Evolutionary conservation across 2,113 vertebrate species (phyloP), one percentile per base, ranked within the genome.

Genomic region (Macrotis lagotis): DNA sequence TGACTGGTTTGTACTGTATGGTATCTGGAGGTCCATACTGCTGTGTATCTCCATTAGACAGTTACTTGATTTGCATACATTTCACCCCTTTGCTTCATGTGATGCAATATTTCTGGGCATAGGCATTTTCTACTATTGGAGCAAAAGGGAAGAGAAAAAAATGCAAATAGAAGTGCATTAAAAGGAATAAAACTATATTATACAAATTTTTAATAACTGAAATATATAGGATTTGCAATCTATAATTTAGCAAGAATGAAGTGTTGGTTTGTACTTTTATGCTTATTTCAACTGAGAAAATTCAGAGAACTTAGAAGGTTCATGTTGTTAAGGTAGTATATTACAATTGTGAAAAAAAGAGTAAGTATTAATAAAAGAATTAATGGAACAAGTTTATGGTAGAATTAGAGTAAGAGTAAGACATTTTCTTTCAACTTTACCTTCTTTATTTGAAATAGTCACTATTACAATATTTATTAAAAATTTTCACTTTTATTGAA

Each of bases 71-170:
- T n/a, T 51, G 8, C 51, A 47, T 28, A 48, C 3, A 16, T 93
- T 74, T 97, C 55, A 74, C 74, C 74, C 49, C n/a, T 90, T 50
- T 95, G 12, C 83, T 90, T 48, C 48, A 44, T 24, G 66, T 44
- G n/a, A 44, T 83, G 6, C 5, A 26, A 26, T 59, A 74, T 92
- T 49, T 91, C 51, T 91, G 50, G 44, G 55, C 26, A 16, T 44
- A 89, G 6, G 3, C 91, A 52, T 94, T 93, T 91, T 7, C 88
- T 95, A 91, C 92, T 90, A 55, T 48, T 51, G 25, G 88, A 4
- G 10, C 90, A 49, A 93, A 83, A 93, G 48, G 28, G 49, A 94
- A 90, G n/a, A 89, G 25, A 91, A 91, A 92, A 55, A 94, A 93
- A 25, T 89, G n/a, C 51, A 25, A 51, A 19, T 89, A 90, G n/a